phyloP scores from a whole-genome alignment of 2,888 invertebrate genomes.

The Caenorhabditis uteleia region DNA sequence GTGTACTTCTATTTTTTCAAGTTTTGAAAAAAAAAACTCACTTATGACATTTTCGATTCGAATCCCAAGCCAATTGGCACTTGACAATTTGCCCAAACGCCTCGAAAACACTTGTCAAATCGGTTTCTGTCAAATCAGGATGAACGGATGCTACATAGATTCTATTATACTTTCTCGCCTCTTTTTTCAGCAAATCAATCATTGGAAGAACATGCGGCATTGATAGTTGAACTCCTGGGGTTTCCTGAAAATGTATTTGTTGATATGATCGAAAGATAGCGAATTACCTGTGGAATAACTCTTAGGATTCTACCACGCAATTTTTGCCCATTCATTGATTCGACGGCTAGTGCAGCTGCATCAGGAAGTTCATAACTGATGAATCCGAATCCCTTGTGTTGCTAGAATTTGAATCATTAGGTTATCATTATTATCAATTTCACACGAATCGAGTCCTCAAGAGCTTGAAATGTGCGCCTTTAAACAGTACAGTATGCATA shows the following conservation, averaged over 20 bases:
- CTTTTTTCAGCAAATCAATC: conserved; percentile 96
- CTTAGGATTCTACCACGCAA: conserved; percentile 95
- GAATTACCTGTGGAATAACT: conserved; percentile 70
- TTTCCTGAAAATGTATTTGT: conserved; percentile 9
- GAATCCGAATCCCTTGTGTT: conserved; percentile 99
- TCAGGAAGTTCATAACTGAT: conserved; percentile 99
- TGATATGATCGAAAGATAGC: neutral
- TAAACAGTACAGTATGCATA: no score
- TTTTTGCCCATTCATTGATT: conserved; percentile 99
- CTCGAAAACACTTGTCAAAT: conserved; percentile 97
- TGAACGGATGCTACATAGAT: conserved; percentile 94
- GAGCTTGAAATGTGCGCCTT: no score
- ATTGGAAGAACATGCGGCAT: conserved; percentile 99
- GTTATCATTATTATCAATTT: no score
- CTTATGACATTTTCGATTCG: conserved; percentile 73
- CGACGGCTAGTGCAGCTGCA: conserved; percentile 94
- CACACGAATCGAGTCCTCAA: no score
- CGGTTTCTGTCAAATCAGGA: conserved; percentile 92
- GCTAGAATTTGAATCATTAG: conserved; percentile 75
- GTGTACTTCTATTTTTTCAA: no score
- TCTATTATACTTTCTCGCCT: conserved; percentile 78
- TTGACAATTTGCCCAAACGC: conserved; percentile 95
- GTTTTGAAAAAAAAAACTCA: no score
- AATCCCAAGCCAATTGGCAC: conserved; percentile 88
- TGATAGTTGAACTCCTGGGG: conserved; percentile 73